phyloP scores from a whole-genome alignment of 1,140 invertebrate species.

The Penaeus japonicus region DNA sequence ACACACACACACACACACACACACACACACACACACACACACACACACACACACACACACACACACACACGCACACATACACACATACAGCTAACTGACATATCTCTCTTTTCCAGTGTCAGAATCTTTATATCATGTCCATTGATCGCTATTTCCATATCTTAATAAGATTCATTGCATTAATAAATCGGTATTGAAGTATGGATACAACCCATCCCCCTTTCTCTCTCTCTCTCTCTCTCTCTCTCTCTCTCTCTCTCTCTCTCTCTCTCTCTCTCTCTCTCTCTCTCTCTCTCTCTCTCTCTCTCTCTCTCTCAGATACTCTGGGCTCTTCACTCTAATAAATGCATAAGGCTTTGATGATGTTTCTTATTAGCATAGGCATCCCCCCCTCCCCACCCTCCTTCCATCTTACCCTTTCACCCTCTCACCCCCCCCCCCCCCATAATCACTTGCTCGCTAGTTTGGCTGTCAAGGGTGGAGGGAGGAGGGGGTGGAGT shows the following conservation, averaged over 20 bases:
- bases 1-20: too few species aligned
- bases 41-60: background rate
- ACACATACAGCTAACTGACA: too few species aligned
- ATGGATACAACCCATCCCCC: background rate
- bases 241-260: slow-evolving; percentile 23
- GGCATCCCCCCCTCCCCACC: background rate
- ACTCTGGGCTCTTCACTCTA: too few species aligned
- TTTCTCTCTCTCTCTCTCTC: background rate
- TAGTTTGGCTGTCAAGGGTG: background rate
- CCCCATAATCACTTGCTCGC: background rate
- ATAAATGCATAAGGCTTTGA: background rate
- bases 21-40: background rate
- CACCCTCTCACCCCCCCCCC: background rate
- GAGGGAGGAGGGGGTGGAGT: background rate
- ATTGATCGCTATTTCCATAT: too few species aligned
- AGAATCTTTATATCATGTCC: too few species aligned
- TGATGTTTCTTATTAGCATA: background rate
- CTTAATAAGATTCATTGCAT: too few species aligned
- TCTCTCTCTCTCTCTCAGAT: background rate
- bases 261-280: slow-evolving; percentile 16
- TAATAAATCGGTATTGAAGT: too few species aligned
- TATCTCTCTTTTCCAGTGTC: too few species aligned
- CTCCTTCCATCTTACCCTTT: background rate
- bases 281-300: background rate
- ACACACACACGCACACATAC: background rate